These are phyloP conservation scores for Blera fallax DNA, from an alignment of 2,888 invertebrate genomes.

Conservation along the genomic window DNA sequence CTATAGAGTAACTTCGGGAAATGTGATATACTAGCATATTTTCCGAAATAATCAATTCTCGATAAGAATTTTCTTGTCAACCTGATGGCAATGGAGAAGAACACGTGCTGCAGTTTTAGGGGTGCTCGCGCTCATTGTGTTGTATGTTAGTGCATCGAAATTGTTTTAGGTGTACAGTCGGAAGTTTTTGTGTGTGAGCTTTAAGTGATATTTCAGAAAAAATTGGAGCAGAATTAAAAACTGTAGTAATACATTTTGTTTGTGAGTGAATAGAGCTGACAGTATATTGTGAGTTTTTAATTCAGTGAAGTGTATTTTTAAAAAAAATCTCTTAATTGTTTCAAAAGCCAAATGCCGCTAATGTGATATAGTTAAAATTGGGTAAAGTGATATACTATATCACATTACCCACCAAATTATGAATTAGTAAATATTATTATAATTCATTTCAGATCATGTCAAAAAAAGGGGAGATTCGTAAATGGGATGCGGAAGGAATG, in stretches of 20 bases:
- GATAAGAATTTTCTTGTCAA: slow-evolving; percentile 14
- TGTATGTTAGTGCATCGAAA: background rate
- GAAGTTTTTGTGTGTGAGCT: background rate
- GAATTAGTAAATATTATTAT: slow-evolving; percentile 11
- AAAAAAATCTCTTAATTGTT: background rate
- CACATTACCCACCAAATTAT: slow-evolving; percentile 29
- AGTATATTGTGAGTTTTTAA: background rate
- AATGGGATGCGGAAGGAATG: slow-evolving; percentile 34
- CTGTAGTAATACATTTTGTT: background rate
- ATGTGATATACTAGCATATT: too few relatives aligned
- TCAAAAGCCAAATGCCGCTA: background rate
- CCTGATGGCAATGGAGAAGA: slow-evolving; percentile 22
- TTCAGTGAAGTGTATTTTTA: background rate
- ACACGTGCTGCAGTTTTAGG: slow-evolving; percentile 12
- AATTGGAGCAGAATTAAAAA: background rate
- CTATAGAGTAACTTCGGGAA: too few relatives aligned
- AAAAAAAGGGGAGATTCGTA: slow-evolving; percentile 31
- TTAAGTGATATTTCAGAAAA: background rate
- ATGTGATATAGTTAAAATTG: slow-evolving; percentile 29
- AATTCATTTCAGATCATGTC: slow-evolving; percentile 29
- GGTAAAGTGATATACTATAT: too few relatives aligned
- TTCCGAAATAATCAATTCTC: background rate
- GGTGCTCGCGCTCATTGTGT: background rate
- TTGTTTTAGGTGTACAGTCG: slow-evolving; percentile 1
- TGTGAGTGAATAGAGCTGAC: background rate